A percentile compares a stretch with the other conserved stretches of the same genome.
phyloP scores from a whole-genome alignment of 2,888 invertebrate species.

The Macrosiphum euphorbiae region DNA sequence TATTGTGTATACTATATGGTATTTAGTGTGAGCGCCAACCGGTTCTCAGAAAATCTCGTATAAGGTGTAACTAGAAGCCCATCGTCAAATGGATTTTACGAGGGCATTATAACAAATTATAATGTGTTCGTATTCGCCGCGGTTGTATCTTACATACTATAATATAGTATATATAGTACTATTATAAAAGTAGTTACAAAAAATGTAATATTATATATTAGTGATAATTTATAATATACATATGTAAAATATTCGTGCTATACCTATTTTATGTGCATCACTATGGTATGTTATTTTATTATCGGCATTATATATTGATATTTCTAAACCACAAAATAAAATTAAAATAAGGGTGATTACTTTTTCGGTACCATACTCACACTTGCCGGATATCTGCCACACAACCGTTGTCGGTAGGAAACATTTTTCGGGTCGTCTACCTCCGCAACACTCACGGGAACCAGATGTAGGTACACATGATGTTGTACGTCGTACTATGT shows the following conservation, averaged over 20 bases:
- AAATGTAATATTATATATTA: not conserved
- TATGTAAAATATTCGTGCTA: not conserved
- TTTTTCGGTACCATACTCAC: not conserved
- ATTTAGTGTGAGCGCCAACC: not conserved
- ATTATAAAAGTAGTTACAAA: not conserved
- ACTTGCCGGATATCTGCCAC: not conserved
- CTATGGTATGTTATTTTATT: not conserved
- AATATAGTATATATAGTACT: not conserved
- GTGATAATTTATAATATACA: not conserved
- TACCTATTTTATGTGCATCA: not conserved
- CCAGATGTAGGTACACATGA: not conserved
- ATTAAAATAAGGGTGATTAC: not conserved
- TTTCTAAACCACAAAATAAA: not conserved
- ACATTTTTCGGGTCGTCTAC: slow-evolving; percentile 55
- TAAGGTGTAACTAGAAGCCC: not conserved
- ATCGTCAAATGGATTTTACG: slow-evolving; percentile 14
- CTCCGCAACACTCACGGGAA: not conserved
- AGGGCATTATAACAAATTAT: not conserved
- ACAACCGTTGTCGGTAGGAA: not conserved
- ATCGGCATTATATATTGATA: not conserved
- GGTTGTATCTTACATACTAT: not conserved
- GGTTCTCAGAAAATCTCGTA: slow-evolving; percentile 34
- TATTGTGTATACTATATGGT: not conserved
- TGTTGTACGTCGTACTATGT: not conserved
- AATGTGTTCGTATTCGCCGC: not conserved